Conservation (phyloP, 2,888 invertebrate genomes). For the Cryptus viduatorius region DNA sequence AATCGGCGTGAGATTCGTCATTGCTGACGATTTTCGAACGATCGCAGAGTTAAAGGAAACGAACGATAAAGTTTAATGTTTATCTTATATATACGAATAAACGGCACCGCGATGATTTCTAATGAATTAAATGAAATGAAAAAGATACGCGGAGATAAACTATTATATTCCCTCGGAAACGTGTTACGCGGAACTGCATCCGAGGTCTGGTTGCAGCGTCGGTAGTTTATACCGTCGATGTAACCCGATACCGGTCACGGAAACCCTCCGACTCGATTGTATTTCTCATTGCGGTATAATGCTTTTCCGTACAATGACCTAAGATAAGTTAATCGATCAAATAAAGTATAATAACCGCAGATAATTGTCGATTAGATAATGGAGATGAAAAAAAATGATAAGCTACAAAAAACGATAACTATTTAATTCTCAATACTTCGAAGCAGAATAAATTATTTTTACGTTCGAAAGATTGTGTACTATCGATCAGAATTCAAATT, state of each 20-base stretch:
- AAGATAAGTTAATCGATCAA: neutral
- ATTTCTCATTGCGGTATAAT: conserved; percentile 42
- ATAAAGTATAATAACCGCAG: conserved; percentile 42
- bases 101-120: neutral
- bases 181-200: conserved; percentile 53
- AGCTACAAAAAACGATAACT: neutral
- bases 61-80: neutral
- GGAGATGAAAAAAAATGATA: neutral
- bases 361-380: conserved; percentile 15
- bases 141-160: conserved; percentile 32
- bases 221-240: conserved; percentile 54
- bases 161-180: conserved; percentile 44
- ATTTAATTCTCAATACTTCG: too few relatives aligned
- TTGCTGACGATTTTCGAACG: conserved; percentile 26
- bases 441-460: neutral
- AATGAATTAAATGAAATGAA: conserved; percentile 35
- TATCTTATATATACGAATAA: neutral
- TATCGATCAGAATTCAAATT: neutral
- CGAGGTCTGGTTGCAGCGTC: conserved; percentile 49
- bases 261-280: conserved; percentile 51
- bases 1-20: conserved; percentile 51
- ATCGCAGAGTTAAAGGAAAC: too few relatives aligned
- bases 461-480: neutral
- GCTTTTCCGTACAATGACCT: conserved; percentile 24
- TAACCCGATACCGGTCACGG: conserved; percentile 55